Evolutionary conservation across 1,140 invertebrate genomes (phyloP).

Genomic region (Drosophila pandora): DNA sequence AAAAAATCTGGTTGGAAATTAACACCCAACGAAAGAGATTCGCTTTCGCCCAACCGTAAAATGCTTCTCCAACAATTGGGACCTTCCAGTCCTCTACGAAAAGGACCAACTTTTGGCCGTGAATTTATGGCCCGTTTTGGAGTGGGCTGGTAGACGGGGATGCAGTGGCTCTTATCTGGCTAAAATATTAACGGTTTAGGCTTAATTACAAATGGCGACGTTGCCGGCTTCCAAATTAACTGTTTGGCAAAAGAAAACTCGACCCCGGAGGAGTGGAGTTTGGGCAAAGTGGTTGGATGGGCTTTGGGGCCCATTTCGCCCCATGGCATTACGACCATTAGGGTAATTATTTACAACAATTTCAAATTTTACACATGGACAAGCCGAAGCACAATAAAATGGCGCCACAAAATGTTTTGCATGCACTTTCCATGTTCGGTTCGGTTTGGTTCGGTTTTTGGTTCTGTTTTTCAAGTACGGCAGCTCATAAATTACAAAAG

Average conservation of each 20-base stretch:
- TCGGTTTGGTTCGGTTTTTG: slow-evolving; percentile 11
- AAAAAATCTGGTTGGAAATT: slow-evolving; percentile 63
- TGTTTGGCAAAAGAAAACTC: slow-evolving; percentile 16
- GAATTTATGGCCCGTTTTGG: slow-evolving; percentile 41
- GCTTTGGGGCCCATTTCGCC: not conserved
- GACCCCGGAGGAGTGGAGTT: not conserved
- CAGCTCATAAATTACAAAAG: slow-evolving; percentile 68
- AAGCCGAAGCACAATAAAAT: slow-evolving; percentile 65
- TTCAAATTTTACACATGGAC: slow-evolving; percentile 80
- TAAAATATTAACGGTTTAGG: slow-evolving; percentile 81
- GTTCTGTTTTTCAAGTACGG: slow-evolving; percentile 42
- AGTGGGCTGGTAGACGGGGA: slow-evolving; percentile 17
- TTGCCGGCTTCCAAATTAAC: slow-evolving; percentile 66
- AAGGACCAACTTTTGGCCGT: slow-evolving; percentile 58
- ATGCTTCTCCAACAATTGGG: slow-evolving; percentile 56
- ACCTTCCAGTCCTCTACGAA: slow-evolving; percentile 18
- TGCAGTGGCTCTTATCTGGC: slow-evolving; percentile 66
- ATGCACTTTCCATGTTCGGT: slow-evolving; percentile 60
- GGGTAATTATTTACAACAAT: slow-evolving; percentile 82
- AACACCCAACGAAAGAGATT: slow-evolving; percentile 57
- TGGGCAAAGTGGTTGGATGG: slow-evolving; percentile 22
- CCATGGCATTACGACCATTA: slow-evolving; percentile 48
- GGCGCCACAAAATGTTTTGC: slow-evolving; percentile 64
- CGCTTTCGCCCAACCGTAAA: slow-evolving; percentile 61
- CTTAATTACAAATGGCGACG: slow-evolving; percentile 80